phyloP scores from a whole-genome alignment of 2,888 invertebrate genomes.

The Allophyes oxyacanthae region DNA sequence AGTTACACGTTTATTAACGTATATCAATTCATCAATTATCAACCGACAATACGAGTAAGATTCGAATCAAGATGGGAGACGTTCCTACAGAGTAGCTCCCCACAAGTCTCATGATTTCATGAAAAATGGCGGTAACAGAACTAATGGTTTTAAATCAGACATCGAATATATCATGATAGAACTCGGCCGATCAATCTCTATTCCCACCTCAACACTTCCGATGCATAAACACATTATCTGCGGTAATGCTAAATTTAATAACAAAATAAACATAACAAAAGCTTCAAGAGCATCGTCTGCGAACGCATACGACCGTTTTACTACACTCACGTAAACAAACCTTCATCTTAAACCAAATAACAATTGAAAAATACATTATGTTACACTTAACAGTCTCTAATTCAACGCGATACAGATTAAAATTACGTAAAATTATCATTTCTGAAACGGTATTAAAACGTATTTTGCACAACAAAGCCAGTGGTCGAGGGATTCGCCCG shows the following conservation, averaged over 20 bases:
- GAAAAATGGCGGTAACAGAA: constrained; percentile 22
- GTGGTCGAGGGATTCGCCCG: constrained; percentile 67
- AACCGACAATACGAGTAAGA: too few species aligned
- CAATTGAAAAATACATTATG: constrained; percentile 53
- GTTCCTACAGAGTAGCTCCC: constrained; percentile 27
- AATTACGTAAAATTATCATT: constrained; percentile 64
- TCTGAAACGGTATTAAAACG: constrained; percentile 55
- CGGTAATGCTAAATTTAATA: constrained; percentile 68
- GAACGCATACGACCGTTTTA: constrained; percentile 61
- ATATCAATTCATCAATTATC: too few species aligned
- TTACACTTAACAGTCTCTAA: constrained; percentile 57
- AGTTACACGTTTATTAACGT: too few species aligned
- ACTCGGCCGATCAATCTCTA: constrained; percentile 27
- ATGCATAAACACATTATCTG: constrained; percentile 66
- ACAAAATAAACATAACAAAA: constrained; percentile 67
- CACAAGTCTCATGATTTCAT: constrained; percentile 28
- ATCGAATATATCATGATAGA: constrained; percentile 31
- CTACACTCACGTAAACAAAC: constrained; percentile 64
- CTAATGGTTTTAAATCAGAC: constrained; percentile 21
- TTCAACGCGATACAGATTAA: constrained; percentile 64
- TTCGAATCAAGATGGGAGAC: too few species aligned
- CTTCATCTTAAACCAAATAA: constrained; percentile 51
- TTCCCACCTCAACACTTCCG: constrained; percentile 49
- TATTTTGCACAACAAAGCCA: constrained; percentile 73
- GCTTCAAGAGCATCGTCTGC: constrained; percentile 48